phyloP scores from a whole-genome alignment of 2,113 vertebrate species.

The Thryonomys swinderianus region DNA sequence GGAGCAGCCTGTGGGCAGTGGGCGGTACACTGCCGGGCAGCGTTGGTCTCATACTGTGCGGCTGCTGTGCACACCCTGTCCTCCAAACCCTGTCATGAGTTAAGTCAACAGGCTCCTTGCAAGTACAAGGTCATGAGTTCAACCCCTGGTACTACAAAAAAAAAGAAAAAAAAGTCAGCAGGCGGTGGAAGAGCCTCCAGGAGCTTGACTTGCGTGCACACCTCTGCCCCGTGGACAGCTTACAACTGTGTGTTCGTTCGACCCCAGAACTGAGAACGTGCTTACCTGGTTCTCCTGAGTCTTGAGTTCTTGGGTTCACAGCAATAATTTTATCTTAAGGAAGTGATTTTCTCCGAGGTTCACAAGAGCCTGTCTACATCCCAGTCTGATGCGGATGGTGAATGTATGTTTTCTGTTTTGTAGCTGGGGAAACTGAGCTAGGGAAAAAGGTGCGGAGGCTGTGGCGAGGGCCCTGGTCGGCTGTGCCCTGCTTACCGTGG shows the following conservation, averaged over 20 bases:
- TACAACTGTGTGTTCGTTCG: neutral
- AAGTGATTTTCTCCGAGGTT: constrained; percentile 3
- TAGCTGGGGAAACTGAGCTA: neutral
- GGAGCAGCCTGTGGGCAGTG: neutral
- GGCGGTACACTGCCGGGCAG: neutral
- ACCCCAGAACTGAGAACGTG: neutral
- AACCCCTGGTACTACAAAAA: too few species aligned
- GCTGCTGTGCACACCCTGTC: constrained; percentile 21
- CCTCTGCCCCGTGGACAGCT: neutral
- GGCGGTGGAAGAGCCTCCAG: neutral
- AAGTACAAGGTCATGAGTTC: too few species aligned
- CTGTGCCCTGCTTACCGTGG: neutral
- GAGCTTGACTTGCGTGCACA: neutral
- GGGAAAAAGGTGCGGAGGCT: neutral
- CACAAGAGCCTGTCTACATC: neutral
- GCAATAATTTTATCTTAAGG: neutral
- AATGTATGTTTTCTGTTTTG: neutral
- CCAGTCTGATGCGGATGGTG: neutral
- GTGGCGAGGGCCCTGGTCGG: neutral
- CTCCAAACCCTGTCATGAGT: neutral
- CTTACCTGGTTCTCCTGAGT: neutral
- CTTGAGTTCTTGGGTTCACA: neutral
- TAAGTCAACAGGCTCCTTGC: neutral
- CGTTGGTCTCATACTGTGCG: neutral
- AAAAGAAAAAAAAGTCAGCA: neutral